Evolutionary conservation across 1,140 invertebrate species (phyloP).

Genomic region (Trichonephila clavata): DNA sequence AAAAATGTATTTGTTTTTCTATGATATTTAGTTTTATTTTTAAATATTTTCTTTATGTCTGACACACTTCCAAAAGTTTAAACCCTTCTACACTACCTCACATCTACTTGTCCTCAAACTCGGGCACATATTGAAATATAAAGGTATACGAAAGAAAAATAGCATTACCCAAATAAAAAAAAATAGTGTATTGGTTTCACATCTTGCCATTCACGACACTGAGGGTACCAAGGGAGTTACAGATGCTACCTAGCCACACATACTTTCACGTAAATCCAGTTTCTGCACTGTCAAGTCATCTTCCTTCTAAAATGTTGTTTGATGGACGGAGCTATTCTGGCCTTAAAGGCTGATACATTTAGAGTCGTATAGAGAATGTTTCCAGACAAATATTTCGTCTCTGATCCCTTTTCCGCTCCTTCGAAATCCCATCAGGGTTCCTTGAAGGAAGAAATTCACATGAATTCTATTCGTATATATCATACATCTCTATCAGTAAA

Average conservation of each 20-base stretch:
- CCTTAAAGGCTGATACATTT: background rate
- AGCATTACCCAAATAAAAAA: background rate
- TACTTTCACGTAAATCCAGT: background rate
- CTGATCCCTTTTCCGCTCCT: background rate
- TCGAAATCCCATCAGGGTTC: background rate
- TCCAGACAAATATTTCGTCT: background rate
- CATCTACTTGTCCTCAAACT: no score
- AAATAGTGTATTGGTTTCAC: background rate
- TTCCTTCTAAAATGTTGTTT: background rate
- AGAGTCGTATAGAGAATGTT: background rate
- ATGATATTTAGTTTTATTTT: no score
- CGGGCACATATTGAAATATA: background rate
- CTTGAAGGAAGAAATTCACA: background rate
- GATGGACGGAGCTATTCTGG: slow-evolving; percentile 15
- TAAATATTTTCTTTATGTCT: no score
- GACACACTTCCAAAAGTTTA: no score
- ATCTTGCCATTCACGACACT: background rate
- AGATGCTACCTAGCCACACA: background rate
- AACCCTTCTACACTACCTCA: no score
- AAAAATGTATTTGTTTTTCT: no score
- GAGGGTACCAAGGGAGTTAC: background rate
- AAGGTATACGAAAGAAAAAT: background rate
- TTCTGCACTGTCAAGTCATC: slow-evolving; percentile 6
- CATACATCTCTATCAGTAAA: no score
- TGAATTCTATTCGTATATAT: background rate